Evolutionary conservation across 2,797 vertebrate species (phyloP).

Genomic region (Austrolebias charrua): DNA sequence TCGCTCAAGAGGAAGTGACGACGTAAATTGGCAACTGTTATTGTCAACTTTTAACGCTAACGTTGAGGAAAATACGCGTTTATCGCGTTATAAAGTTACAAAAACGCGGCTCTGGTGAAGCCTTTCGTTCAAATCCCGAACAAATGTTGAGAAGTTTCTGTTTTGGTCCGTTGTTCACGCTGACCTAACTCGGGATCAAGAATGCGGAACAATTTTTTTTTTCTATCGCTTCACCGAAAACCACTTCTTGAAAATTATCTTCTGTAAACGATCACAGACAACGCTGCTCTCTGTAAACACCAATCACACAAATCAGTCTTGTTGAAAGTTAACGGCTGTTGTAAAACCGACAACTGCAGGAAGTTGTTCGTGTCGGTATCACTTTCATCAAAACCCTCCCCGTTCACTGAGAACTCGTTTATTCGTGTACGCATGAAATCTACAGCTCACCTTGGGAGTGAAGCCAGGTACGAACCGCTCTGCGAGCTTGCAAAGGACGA

Average conservation of each 20-base stretch:
- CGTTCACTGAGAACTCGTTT: constrained; percentile 29
- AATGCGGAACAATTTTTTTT: constrained; percentile 78
- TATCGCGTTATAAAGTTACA: background rate
- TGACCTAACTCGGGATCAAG: constrained; percentile 52
- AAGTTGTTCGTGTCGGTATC: constrained; percentile 45
- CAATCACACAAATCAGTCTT: background rate
- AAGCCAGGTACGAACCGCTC: constrained; percentile 88
- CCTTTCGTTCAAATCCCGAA: rapidly evolving
- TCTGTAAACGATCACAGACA: background rate
- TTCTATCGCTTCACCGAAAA: constrained; percentile 61
- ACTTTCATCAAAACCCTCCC: constrained; percentile 62
- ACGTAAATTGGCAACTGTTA: constrained; percentile 66
- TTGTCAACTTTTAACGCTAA: constrained; percentile 55
- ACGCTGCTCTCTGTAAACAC: too few species aligned
- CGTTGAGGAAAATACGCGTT: background rate
- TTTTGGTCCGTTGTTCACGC: constrained; percentile 44
- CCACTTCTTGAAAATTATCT: constrained; percentile 23
- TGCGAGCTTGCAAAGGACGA: constrained; percentile 91
- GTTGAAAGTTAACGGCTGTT: constrained; percentile 10
- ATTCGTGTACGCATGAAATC: constrained; percentile 22
- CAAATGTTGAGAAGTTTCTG: constrained; percentile 1
- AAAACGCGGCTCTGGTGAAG: rapidly evolving
- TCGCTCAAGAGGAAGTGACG: constrained; percentile 86
- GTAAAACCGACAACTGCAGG: constrained; percentile 18
- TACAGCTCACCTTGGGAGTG: constrained; percentile 85